Percentiles rank a stretch among this genome's conserved stretches.
phyloP scores from a whole-genome alignment of 1,140 invertebrate species.

The Drosophila lacertosa region DNA sequence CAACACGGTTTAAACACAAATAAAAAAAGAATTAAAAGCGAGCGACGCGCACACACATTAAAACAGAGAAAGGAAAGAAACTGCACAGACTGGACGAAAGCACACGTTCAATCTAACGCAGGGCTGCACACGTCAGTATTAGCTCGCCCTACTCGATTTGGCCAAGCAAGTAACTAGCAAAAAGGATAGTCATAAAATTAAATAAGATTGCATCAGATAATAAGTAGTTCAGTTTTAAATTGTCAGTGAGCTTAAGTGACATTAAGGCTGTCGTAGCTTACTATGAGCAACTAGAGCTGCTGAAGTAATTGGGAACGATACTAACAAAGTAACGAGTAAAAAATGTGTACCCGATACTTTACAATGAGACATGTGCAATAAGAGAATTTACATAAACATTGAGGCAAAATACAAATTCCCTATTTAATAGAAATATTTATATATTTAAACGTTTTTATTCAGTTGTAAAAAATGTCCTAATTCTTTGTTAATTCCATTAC shows the following conservation, averaged over 20 bases:
- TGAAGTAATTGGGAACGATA: too few species aligned
- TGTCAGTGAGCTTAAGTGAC: too few species aligned
- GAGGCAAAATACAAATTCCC: background rate
- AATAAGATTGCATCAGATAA: background rate
- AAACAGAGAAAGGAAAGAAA: conserved; percentile 17
- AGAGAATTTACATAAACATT: too few species aligned
- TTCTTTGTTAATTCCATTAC: conserved; percentile 42
- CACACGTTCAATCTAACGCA: background rate
- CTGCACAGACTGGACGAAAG: background rate
- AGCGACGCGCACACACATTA: conserved; percentile 23
- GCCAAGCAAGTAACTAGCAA: background rate
- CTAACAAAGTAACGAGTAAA: background rate
- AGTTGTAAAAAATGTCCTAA: conserved; percentile 55
- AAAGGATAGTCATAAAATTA: background rate
- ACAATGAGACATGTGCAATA: background rate
- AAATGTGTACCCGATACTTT: background rate
- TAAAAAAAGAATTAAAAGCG: conserved; percentile 11
- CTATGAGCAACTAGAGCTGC: too few species aligned
- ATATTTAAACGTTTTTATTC: conserved; percentile 55
- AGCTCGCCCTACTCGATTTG: background rate
- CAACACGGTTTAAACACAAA: conserved; percentile 17
- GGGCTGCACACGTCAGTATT: conserved; percentile 1
- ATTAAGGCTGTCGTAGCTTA: too few species aligned
- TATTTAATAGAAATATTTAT: background rate
- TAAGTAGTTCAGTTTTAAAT: too few species aligned